Conservation (phyloP, 2,888 invertebrate species). For the Isotomurus palustris region DNA sequence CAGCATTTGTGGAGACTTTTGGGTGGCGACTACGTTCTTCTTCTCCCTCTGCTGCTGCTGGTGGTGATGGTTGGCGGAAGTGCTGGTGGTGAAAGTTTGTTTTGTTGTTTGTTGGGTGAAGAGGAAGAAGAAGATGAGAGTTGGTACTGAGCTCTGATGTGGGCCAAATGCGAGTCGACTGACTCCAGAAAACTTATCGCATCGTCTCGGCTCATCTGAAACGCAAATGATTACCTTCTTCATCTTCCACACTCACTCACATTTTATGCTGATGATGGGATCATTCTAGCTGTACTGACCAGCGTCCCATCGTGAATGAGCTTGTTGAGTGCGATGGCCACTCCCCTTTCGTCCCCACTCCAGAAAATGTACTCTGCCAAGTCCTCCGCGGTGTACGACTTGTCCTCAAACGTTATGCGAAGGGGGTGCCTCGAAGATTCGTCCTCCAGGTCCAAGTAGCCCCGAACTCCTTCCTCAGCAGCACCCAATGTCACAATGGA, state of each 20-base stretch:
- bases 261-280: neutral
- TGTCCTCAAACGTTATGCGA: slow-evolving; percentile 20
- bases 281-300: slow-evolving; percentile 15
- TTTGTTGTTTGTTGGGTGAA: no score
- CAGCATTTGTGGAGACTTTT: no score
- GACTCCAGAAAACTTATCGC: slow-evolving; percentile 70
- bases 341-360: slow-evolving; percentile 75
- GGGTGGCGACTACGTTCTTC: no score
- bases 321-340: slow-evolving; percentile 70
- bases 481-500: no score
- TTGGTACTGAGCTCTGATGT: slow-evolving; percentile 54
- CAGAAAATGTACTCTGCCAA: slow-evolving; percentile 79
- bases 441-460: no score
- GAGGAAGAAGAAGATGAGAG: no score
- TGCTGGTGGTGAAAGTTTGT: no score
- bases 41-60: no score
- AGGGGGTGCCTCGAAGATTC: no score
- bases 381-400: slow-evolving; percentile 66
- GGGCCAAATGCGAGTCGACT: slow-evolving; percentile 69
- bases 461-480: no score
- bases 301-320: slow-evolving; percentile 64
- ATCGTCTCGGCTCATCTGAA: slow-evolving; percentile 68
- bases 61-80: no score
- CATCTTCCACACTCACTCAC: neutral
- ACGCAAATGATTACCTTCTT: slow-evolving; percentile 15